A percentile compares a stretch with the other conserved stretches of the same genome.
Evolutionary conservation across 2,113 vertebrate genomes (phyloP).

Genomic region (Suncus etruscus): DNA sequence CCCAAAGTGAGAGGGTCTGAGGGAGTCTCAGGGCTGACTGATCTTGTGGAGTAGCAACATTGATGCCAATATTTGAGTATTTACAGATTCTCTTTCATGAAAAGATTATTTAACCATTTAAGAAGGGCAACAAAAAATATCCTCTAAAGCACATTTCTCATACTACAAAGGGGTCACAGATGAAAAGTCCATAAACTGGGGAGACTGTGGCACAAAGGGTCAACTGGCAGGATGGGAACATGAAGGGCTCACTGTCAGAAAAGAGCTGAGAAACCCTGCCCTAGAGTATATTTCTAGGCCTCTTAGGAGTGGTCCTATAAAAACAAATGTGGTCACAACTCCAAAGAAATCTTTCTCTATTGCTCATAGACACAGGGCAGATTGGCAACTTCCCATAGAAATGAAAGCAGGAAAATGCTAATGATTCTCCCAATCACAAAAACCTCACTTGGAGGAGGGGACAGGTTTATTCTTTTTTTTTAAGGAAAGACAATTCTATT

Average conservation of each 20-base stretch:
- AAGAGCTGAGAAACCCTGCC: too few relatives aligned
- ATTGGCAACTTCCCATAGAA: background rate
- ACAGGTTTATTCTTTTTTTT: background rate
- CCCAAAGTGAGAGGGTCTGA: background rate
- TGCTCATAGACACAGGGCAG: background rate
- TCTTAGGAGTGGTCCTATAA: background rate
- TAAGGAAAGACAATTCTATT: background rate
- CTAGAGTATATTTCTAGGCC: constrained; percentile 3
- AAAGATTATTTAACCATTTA: constrained; percentile 37
- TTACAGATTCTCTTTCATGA: constrained; percentile 53
- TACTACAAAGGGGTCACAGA: too few relatives aligned
- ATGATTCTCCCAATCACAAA: background rate
- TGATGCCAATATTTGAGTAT: background rate
- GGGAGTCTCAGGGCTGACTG: background rate
- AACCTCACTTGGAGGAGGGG: background rate
- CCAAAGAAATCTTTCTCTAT: background rate
- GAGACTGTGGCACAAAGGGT: too few relatives aligned
- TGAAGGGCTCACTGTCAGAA: too few relatives aligned
- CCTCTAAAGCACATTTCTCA: too few relatives aligned
- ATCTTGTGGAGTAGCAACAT: background rate
- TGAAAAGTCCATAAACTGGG: too few relatives aligned
- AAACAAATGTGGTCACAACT: constrained; percentile 24
- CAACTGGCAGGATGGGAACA: too few relatives aligned
- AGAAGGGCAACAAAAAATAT: constrained; percentile 34
- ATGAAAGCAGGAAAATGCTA: background rate